These are phyloP conservation scores for Sebastolobus alascanus DNA, from an alignment of 2,797 vertebrate species.

Conservation along the genomic window DNA sequence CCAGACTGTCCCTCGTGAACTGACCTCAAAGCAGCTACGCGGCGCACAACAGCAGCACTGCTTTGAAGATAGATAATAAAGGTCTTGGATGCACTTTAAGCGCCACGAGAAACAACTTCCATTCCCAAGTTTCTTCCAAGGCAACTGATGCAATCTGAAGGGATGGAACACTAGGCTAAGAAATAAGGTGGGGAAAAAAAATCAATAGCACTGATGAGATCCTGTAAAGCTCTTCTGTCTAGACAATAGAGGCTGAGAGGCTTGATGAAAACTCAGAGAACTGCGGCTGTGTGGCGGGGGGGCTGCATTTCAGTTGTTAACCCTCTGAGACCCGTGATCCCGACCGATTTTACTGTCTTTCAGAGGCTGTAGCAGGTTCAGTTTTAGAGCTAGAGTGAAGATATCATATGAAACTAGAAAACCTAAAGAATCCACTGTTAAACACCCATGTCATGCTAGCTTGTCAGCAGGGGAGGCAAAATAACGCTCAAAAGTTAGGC, in stretches of 20 bases:
- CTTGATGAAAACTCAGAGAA: constrained; percentile 2
- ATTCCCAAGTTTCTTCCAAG: constrained; percentile 39
- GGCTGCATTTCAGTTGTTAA: background rate
- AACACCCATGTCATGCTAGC: too few species aligned
- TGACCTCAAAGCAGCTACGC: constrained; percentile 23
- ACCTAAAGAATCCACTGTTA: too few species aligned
- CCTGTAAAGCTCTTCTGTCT: constrained; percentile 35
- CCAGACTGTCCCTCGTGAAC: background rate
- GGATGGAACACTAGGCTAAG: constrained; percentile 32
- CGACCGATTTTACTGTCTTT: too few species aligned
- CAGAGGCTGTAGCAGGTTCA: too few species aligned
- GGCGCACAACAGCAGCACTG: constrained; percentile 1
- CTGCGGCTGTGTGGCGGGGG: background rate
- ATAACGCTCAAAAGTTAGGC: too few species aligned
- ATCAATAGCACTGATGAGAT: constrained; percentile 31
- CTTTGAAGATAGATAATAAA: constrained; percentile 38
- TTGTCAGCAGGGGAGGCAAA: too few species aligned
- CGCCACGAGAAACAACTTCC: constrained; percentile 16
- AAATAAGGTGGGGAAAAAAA: constrained; percentile 17
- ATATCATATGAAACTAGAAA: too few species aligned
- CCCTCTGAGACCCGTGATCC: background rate
- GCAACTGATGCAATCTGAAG: constrained; percentile 41
- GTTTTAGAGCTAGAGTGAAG: accelerated
- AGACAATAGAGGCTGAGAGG: constrained; percentile 38
- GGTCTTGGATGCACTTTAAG: constrained; percentile 29